Evolutionary conservation across 1,140 invertebrate genomes (phyloP).

Genomic region (Drosophila parvula): DNA sequence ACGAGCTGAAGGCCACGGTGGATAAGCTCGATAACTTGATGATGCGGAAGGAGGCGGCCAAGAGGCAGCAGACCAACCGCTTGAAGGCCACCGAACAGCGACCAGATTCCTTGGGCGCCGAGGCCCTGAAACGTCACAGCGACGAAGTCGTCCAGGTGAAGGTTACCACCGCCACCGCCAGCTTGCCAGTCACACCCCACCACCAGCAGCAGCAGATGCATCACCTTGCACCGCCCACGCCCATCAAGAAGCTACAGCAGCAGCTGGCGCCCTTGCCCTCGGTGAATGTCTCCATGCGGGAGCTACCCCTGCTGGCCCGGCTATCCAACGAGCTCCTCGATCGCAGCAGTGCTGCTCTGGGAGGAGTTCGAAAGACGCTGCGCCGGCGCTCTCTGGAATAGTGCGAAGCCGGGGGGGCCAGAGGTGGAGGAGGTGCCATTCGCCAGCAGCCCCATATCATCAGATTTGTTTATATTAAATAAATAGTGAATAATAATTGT

Average conservation of each 20-base stretch:
- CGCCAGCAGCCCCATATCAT: conserved; percentile 54
- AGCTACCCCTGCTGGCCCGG: conserved; percentile 76
- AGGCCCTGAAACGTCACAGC: conserved; percentile 65
- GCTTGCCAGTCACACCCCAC: conserved; percentile 77
- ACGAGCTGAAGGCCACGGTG: conserved; percentile 87
- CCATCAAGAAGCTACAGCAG: conserved; percentile 77
- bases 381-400: conserved; percentile 78
- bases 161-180: conserved; percentile 43
- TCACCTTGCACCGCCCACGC: conserved; percentile 35
- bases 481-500: conserved; percentile 57
- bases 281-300: conserved; percentile 82
- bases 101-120: conserved; percentile 75
- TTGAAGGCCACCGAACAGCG: conserved; percentile 53
- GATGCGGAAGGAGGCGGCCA: conserved; percentile 85
- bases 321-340: conserved; percentile 77
- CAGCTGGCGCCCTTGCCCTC: conserved; percentile 78
- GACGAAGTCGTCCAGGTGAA: conserved; percentile 55
- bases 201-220: conserved; percentile 41
- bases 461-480: conserved; percentile 81
- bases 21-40: conserved; percentile 88
- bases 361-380: conserved; percentile 61
- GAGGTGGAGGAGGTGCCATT: background rate
- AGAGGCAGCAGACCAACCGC: conserved; percentile 54
- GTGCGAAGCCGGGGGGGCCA: conserved; percentile 13
- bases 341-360: conserved; percentile 65